Conservation (phyloP, 2,797 vertebrate species). For the Tragopan temminckii region DNA sequence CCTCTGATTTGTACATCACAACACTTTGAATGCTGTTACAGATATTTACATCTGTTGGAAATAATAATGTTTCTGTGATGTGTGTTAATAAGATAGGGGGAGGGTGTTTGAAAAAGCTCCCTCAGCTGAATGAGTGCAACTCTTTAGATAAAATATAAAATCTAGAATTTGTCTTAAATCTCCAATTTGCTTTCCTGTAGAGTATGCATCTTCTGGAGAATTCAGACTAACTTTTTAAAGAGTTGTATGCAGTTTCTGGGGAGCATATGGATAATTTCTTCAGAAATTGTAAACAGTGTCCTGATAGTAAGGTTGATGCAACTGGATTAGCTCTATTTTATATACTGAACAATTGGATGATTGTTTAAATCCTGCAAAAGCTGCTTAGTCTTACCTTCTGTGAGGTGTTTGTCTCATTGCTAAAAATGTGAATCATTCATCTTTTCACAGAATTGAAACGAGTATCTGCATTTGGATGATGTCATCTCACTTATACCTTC, state of each 20-base stretch:
- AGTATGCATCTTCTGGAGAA: not conserved
- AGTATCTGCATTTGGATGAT: not conserved
- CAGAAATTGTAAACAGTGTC: not conserved
- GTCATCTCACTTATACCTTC: not conserved
- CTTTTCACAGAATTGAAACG: not conserved
- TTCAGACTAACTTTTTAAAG: not conserved
- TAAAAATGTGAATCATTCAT: not conserved
- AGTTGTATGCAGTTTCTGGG: not conserved
- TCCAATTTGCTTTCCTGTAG: not conserved
- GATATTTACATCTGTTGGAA: not conserved
- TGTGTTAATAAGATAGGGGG: not conserved
- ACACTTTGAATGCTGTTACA: not conserved
- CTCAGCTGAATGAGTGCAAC: not conserved
- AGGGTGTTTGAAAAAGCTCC: not conserved
- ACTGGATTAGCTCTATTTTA: not conserved
- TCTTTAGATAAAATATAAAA: not conserved
- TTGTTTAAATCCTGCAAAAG: not conserved
- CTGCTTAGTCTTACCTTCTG: not conserved
- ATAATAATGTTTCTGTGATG: rapidly evolving
- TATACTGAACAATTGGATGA: not conserved
- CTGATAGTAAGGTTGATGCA: not conserved
- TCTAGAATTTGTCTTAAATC: not conserved
- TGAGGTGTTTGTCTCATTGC: not conserved
- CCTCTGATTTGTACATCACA: not conserved
- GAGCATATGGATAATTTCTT: not conserved